Conservation (phyloP, 2,113 vertebrate species). For the Cheirogaleus medius region DNA sequence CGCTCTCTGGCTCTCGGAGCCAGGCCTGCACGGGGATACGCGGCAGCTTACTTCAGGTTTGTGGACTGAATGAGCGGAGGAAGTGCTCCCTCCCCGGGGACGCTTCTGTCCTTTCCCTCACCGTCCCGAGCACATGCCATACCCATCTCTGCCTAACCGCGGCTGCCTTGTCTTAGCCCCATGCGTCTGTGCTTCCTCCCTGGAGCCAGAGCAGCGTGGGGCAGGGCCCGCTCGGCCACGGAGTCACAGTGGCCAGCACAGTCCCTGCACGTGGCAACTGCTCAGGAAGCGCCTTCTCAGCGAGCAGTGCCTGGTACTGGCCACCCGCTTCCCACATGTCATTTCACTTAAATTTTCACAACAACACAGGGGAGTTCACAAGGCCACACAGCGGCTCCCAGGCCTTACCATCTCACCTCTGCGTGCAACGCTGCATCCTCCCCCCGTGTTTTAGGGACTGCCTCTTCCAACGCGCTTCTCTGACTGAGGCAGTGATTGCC, state of each 20-base stretch:
- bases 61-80: not conserved
- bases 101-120: not conserved
- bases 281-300: not conserved
- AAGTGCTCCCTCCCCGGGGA: not conserved
- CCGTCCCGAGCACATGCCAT: rapidly evolving
- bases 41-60: not conserved
- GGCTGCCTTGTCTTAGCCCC: not conserved
- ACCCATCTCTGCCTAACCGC: rapidly evolving
- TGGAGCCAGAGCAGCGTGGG: not conserved
- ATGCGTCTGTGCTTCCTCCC: not conserved
- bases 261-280: not conserved
- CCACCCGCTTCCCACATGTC: not conserved
- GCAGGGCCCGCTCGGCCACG: not conserved
- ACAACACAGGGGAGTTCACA: not conserved
- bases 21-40: not conserved
- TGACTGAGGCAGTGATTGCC: not conserved
- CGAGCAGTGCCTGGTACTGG: not conserved
- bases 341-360: not conserved
- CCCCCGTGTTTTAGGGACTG: not conserved
- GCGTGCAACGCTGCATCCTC: not conserved
- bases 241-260: not conserved
- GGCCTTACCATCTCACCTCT: not conserved
- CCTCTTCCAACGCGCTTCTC: not conserved
- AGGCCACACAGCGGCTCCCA: not conserved
- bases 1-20: not conserved